Conservation (phyloP, 2,113 vertebrate genomes). For the Lepidothrix coronata region DNA sequence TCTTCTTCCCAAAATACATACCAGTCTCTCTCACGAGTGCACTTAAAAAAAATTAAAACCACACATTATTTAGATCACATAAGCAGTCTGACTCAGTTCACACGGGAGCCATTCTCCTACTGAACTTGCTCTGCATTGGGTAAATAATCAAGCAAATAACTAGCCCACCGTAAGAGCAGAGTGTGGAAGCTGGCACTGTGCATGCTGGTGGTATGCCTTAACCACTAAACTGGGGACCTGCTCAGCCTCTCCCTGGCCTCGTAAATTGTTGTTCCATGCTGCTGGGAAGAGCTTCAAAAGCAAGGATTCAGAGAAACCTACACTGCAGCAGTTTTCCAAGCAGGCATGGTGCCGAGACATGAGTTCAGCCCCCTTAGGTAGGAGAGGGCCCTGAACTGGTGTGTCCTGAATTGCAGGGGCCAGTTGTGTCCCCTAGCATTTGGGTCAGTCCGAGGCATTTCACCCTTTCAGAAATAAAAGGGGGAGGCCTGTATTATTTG, state of each 20-base stretch:
- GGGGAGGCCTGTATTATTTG: background rate
- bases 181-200: background rate
- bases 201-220: background rate
- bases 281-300: background rate
- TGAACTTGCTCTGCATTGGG: background rate
- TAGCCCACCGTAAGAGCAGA: background rate
- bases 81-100: background rate
- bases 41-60: background rate
- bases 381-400: background rate
- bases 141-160: background rate
- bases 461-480: background rate
- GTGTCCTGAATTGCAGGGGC: background rate
- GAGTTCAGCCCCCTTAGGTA: background rate
- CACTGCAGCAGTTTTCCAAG: background rate
- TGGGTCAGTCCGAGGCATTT: background rate
- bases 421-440: background rate
- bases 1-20: background rate
- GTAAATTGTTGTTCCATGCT: background rate
- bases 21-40: background rate
- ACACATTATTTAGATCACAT: background rate
- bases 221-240: background rate
- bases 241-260: background rate
- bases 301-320: background rate
- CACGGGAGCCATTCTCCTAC: background rate
- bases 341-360: rapidly evolving